Conservation (phyloP, 2,888 invertebrate species). For the Xestia xanthographa region DNA sequence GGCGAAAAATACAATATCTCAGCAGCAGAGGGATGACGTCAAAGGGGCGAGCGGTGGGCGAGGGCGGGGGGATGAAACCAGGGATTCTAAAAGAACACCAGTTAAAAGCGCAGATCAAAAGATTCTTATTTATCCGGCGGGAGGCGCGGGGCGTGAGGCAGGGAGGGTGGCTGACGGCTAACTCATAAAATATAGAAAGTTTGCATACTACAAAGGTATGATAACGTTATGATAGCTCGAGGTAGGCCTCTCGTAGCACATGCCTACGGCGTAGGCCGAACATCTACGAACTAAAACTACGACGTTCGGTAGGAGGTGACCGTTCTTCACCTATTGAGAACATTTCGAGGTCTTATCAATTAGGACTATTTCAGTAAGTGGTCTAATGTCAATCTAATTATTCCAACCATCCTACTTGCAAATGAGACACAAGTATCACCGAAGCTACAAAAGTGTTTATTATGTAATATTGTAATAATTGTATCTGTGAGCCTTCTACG, state of each 20-base stretch:
- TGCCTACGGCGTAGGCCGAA: slow-evolving; percentile 42
- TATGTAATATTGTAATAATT: no score
- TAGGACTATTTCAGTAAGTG: neutral
- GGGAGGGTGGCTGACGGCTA: neutral
- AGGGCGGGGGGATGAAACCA: slow-evolving; percentile 24
- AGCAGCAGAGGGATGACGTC: slow-evolving; percentile 42
- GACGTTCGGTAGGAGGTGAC: neutral
- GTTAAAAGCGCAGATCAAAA: slow-evolving; percentile 71
- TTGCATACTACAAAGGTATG: slow-evolving; percentile 6
- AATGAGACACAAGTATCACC: neutral
- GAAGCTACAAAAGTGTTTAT: slow-evolving; percentile 1
- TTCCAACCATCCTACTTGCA: neutral
- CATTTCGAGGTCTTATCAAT: no score
- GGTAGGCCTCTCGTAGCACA: slow-evolving; percentile 37
- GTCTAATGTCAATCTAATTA: no score
- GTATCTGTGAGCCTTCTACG: slow-evolving; percentile 5
- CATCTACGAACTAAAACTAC: neutral
- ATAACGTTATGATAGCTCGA: neutral
- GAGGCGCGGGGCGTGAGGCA: neutral
- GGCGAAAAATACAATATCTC: slow-evolving; percentile 57
- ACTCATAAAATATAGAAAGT: slow-evolving; percentile 20
- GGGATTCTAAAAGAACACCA: slow-evolving; percentile 63
- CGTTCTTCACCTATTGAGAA: neutral
- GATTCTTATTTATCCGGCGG: slow-evolving; percentile 57
- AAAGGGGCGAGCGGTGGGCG: slow-evolving; percentile 11